Evolutionary conservation across 2,797 vertebrate genomes (phyloP).

Genomic region (Eospalax fontanierii): DNA sequence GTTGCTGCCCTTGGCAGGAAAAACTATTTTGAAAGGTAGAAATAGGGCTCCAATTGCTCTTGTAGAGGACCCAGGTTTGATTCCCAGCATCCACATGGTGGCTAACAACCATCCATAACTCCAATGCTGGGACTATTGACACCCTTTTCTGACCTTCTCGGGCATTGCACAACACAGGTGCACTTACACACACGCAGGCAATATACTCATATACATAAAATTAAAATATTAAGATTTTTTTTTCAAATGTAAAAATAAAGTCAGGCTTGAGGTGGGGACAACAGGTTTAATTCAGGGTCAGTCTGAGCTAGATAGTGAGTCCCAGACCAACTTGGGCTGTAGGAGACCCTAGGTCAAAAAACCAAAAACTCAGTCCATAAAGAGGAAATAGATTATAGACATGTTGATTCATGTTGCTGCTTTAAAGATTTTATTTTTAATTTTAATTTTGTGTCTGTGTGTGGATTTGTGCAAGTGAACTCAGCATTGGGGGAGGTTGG

Average conservation of each 20-base stretch:
- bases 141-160: too few relatives aligned
- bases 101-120: too few relatives aligned
- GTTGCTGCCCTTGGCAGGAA: neutral
- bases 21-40: neutral
- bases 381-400: neutral
- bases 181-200: too few relatives aligned
- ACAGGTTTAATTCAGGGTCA: neutral
- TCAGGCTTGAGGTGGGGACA: neutral
- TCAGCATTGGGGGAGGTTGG: neutral
- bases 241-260: too few relatives aligned
- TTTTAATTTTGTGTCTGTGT: neutral
- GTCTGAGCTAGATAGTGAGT: too few relatives aligned
- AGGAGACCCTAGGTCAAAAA: neutral
- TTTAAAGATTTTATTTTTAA: neutral
- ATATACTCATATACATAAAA: too few relatives aligned
- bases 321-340: neutral
- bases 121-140: too few relatives aligned
- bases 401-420: neutral
- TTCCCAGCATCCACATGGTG: too few relatives aligned
- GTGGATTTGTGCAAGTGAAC: neutral
- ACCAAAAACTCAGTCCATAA: neutral
- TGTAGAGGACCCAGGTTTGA: too few relatives aligned
- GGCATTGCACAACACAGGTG: too few relatives aligned
- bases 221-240: too few relatives aligned
- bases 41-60: too few relatives aligned